Evolutionary conservation across 2,113 vertebrate genomes (phyloP), one percentile per base, ranked within the genome.

Genomic region (Leptosomus discolor): DNA sequence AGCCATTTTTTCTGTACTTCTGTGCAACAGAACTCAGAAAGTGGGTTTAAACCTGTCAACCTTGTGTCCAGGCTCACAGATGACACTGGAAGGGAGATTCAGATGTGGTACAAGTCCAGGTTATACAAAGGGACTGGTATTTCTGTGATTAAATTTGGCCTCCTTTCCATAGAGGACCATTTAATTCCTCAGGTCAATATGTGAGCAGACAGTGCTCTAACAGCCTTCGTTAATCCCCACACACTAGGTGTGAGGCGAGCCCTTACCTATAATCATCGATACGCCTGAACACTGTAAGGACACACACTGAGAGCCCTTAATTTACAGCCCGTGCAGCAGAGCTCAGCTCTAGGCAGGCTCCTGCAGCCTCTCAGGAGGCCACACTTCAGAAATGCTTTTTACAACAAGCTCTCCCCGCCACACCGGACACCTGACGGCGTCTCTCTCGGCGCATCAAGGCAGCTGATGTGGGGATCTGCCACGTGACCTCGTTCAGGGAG

Each of bases 221-320:
- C 9, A 41, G n/a, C n/a, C n/a, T 67, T 41, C 43, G 29, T 74
- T 58, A 58, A 73, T 15, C 48, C 45, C 46, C 50, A 37, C 1
- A n/a, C 3, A 3, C 26, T 11, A 21, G 0, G 0, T 7, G 43
- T 18, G 43, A n/a, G n/a, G n/a, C n/a, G n/a, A n/a, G n/a, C 39
- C 50, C 46, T 67, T 29, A 63, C 14, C 6, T 8, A 16, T 15
- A 74, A 22, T 6, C 50, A 54, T 2, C 5, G 1, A 69, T 37
- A 26, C 12, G 46, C 80, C 41, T n/a, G 14, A 45, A 63, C 21
- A 4, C 24, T 8, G 15, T 48, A 39, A 89, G 56, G 70, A 70
- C 60, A 19, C 29, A 2, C 0, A n/a, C n/a, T n/a, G n/a, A 61
- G 9, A 1, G 5, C 34, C 14, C 43, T 81, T 11, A 0, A 27